A percentile compares a stretch with the other conserved stretches of the same genome.
Conservation (phyloP, 2,797 vertebrate species). For the Lepidocolaptes lacrymiger region DNA sequence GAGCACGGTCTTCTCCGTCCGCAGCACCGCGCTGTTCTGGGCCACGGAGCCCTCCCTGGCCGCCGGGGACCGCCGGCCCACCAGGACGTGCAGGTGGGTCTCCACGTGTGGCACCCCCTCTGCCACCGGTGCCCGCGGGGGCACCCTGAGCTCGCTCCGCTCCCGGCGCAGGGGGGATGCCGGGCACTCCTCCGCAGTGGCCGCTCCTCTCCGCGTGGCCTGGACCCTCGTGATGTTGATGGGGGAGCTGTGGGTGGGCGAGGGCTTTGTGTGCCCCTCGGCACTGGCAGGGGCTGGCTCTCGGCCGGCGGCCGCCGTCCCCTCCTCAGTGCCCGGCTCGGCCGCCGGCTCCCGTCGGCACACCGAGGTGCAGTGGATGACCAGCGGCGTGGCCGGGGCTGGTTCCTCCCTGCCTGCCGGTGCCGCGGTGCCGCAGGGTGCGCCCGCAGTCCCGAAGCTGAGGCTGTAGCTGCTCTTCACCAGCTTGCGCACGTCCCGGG, state of each 20-base stretch:
- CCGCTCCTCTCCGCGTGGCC: not conserved
- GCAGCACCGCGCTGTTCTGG: not conserved
- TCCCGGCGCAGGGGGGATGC: not conserved
- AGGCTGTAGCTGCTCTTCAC: slow-evolving; percentile 90
- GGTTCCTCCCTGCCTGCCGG: not conserved
- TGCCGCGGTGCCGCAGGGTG: not conserved
- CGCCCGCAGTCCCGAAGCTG: slow-evolving; percentile 75
- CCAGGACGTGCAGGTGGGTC: slow-evolving; percentile 56
- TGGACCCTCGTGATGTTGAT: slow-evolving; percentile 50
- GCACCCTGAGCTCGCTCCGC: slow-evolving; percentile 51
- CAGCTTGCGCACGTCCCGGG: slow-evolving; percentile 89
- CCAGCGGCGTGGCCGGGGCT: not conserved
- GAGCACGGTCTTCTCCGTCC: not conserved
- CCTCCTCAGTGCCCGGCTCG: not conserved
- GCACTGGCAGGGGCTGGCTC: not conserved
- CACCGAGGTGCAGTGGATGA: slow-evolving; percentile 65
- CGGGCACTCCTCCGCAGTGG: rapidly evolving
- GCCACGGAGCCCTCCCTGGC: not conserved
- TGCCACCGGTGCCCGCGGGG: rapidly evolving
- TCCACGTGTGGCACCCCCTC: not conserved
- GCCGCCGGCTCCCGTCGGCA: not conserved
- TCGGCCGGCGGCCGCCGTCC: rapidly evolving
- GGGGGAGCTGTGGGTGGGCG: not conserved
- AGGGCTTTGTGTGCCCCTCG: not conserved
- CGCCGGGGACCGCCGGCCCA: not conserved